phyloP scores from a whole-genome alignment of 2,113 vertebrate genomes.

The Silurus meridionalis region DNA sequence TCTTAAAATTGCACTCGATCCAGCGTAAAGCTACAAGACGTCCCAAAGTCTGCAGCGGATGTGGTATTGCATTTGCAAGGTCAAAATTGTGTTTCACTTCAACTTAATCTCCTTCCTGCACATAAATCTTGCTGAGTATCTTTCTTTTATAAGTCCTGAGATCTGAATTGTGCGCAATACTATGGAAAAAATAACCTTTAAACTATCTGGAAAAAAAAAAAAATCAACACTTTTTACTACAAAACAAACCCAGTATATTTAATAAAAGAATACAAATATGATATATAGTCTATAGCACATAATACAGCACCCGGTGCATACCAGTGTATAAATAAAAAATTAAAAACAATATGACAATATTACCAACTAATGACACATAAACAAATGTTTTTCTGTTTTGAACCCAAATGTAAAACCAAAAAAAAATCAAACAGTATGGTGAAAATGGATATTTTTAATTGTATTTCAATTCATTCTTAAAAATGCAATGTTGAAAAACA shows the following conservation, averaged over 20 bases:
- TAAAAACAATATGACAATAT: background rate
- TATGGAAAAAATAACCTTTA: too few species aligned
- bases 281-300: background rate
- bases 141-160: background rate
- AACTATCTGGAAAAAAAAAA: background rate
- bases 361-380: background rate
- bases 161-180: background rate
- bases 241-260: slow-evolving; percentile 1
- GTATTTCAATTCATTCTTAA: too few species aligned
- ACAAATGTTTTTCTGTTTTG: background rate
- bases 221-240: background rate
- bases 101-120: background rate
- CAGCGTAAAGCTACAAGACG: too few species aligned
- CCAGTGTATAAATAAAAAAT: background rate
- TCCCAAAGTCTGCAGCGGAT: too few species aligned
- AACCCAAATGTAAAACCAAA: background rate
- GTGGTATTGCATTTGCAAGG: too few species aligned
- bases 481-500: too few species aligned
- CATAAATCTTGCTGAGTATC: background rate
- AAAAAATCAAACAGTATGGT: background rate
- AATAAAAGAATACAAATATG: background rate
- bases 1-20: too few species aligned
- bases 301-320: background rate
- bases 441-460: too few species aligned
- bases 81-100: background rate